A percentile compares a stretch with the other conserved stretches of the same genome.
phyloP scores from a whole-genome alignment of 64 coral and sea anemone genomes.

The Cladopsammia gracilis region DNA sequence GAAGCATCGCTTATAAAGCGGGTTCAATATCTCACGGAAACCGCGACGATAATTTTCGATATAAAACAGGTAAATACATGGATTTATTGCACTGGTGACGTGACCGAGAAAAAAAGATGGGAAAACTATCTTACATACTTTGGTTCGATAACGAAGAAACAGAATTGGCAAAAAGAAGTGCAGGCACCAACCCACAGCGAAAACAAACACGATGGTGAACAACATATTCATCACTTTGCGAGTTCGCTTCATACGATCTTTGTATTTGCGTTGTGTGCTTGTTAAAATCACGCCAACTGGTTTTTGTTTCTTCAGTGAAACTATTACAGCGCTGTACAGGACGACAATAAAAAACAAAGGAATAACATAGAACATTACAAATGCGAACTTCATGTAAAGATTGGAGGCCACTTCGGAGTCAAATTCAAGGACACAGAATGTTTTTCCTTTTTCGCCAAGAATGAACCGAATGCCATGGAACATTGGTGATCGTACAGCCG shows the following conservation, averaged over 20 bases:
- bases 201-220: slow-evolving; percentile 54
- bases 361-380: slow-evolving; percentile 54
- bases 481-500: slow-evolving; percentile 33
- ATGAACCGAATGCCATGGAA: slow-evolving; percentile 36
- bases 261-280: background rate
- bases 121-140: slow-evolving; percentile 43
- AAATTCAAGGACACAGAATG: slow-evolving; percentile 12
- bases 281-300: slow-evolving; percentile 24
- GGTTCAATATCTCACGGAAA: no score
- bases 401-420: background rate
- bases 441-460: background rate
- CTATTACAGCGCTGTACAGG: slow-evolving; percentile 33
- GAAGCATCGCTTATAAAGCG: no score
- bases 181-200: slow-evolving; percentile 62
- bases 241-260: slow-evolving; percentile 33
- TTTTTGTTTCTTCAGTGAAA: slow-evolving; percentile 62
- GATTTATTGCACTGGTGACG: slow-evolving; percentile 56
- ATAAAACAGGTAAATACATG: slow-evolving; percentile 28
- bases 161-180: slow-evolving; percentile 67
- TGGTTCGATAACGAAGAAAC: background rate
- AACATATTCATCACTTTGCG: slow-evolving; percentile 58
- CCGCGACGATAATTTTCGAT: no score
- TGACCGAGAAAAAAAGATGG: slow-evolving; percentile 45
- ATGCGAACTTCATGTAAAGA: slow-evolving; percentile 52
- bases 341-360: slow-evolving; percentile 42